Evolutionary conservation across 2,888 invertebrate species (phyloP).

Genomic region (Lasioglossum morio): DNA sequence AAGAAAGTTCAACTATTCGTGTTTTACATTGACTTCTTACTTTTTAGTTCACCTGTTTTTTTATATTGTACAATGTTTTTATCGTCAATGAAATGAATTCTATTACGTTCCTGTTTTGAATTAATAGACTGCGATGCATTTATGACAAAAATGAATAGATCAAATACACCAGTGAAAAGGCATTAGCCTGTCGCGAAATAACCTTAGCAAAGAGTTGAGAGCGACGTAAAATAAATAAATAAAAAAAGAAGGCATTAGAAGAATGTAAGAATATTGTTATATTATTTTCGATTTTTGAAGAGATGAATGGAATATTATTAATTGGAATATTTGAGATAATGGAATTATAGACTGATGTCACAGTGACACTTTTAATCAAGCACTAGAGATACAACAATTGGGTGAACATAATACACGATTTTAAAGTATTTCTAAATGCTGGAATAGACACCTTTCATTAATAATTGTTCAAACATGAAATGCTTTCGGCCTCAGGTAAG

Average conservation of each 20-base stretch:
- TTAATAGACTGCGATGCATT: background rate
- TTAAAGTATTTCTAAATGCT: background rate
- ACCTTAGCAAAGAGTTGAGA: no score
- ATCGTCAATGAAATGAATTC: background rate
- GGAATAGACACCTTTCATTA: background rate
- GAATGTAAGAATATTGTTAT: no score
- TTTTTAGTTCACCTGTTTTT: no score
- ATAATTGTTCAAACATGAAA: background rate
- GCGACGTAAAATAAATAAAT: no score
- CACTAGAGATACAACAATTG: background rate
- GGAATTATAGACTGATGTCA: no score
- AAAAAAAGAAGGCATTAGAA: no score
- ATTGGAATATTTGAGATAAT: no score
- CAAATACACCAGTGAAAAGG: no score
- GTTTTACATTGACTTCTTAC: background rate
- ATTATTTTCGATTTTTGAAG: no score
- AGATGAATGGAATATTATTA: no score
- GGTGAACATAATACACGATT: background rate
- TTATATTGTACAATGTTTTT: background rate
- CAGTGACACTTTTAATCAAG: background rate
- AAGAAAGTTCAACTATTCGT: background rate
- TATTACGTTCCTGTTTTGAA: background rate
- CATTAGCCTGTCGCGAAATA: no score
- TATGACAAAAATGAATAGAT: no score
- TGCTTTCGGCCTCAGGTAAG: background rate